Evolutionary conservation across 2,113 vertebrate genomes (phyloP).

Genomic region (Anhinga anhinga): DNA sequence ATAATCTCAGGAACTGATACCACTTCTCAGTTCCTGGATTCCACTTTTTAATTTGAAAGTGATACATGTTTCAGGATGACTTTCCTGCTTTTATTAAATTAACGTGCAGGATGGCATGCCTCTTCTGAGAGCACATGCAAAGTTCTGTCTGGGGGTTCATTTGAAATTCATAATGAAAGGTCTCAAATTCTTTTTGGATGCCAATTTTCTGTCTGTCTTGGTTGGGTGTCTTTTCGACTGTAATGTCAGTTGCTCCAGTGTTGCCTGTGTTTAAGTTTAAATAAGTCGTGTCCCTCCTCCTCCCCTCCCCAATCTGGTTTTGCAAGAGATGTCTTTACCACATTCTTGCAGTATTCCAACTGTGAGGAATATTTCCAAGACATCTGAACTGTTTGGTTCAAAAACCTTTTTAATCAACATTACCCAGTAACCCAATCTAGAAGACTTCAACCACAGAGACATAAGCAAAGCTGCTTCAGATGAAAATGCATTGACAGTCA

Average conservation of each 20-base stretch:
- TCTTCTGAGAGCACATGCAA: neutral
- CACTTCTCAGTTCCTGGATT: constrained; percentile 24
- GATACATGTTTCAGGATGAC: constrained; percentile 23
- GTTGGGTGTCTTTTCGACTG: neutral
- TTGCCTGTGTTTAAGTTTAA: constrained; percentile 9
- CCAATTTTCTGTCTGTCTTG: neutral
- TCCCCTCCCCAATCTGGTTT: neutral
- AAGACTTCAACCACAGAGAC: neutral
- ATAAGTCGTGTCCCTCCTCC: neutral
- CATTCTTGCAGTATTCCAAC: constrained; percentile 6
- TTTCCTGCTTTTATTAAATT: constrained; percentile 17
- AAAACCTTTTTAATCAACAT: neutral
- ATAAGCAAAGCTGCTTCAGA: neutral
- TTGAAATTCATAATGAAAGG: neutral
- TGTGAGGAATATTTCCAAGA: constrained; percentile 8
- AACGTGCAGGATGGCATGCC: neutral
- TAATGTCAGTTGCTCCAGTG: neutral
- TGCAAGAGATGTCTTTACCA: neutral
- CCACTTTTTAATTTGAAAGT: constrained; percentile 20
- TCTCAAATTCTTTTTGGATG: neutral
- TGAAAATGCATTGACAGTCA: neutral
- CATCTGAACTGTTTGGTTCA: neutral
- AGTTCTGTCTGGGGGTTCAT: neutral
- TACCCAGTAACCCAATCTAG: neutral
- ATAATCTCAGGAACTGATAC: constrained; percentile 30